Conservation (phyloP, 2,888 invertebrate genomes). For the Atethmia centrago region DNA sequence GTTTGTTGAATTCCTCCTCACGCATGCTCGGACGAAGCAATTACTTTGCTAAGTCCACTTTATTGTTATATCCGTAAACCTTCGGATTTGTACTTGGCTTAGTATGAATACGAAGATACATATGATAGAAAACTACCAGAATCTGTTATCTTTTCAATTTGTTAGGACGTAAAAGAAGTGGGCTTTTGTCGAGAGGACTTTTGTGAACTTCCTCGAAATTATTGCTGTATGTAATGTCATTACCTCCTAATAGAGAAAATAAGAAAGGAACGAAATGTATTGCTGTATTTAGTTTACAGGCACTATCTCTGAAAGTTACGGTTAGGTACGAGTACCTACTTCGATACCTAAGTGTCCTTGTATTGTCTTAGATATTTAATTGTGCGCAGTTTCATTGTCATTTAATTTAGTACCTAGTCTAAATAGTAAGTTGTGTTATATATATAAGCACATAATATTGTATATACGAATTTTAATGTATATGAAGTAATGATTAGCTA, state of each 20-base stretch:
- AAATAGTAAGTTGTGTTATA: too few relatives aligned
- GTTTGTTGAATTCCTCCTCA: constrained; percentile 42
- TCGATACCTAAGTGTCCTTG: too few relatives aligned
- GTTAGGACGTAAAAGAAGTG: background rate
- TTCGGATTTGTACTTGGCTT: constrained; percentile 18
- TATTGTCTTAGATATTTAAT: too few relatives aligned
- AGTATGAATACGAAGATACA: constrained; percentile 37
- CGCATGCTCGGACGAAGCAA: constrained; percentile 43
- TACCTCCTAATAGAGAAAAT: background rate
- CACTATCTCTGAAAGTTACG: background rate
- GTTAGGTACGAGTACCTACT: background rate
- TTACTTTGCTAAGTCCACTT: constrained; percentile 40
- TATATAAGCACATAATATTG: too few relatives aligned
- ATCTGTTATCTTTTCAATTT: constrained; percentile 35
- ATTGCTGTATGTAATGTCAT: background rate
- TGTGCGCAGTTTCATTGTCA: too few relatives aligned
- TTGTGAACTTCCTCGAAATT: background rate
- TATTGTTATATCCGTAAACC: constrained; percentile 43
- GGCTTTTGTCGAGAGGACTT: background rate
- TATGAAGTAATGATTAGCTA: too few relatives aligned
- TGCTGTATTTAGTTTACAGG: background rate
- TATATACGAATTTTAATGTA: too few relatives aligned
- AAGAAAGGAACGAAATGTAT: background rate
- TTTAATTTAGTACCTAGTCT: too few relatives aligned
- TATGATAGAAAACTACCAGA: constrained; percentile 16